Conservation (phyloP, 37 sponge, comb jelly and placozoan species). For the Beroe forskalii region DNA sequence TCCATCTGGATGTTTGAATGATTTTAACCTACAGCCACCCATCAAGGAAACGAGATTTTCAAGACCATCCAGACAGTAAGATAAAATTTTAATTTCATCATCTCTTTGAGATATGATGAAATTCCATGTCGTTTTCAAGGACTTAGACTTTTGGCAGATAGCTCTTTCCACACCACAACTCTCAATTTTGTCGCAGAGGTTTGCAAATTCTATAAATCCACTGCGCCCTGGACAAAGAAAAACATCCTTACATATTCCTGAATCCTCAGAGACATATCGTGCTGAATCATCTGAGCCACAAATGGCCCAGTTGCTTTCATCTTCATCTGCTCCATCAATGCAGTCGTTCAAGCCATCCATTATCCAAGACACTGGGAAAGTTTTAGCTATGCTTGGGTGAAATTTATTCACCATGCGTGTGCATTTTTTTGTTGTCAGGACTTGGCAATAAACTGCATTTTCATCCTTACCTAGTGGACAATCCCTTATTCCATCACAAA, state of each 20-base stretch:
- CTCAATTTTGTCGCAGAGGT: neutral
- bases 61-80: neutral
- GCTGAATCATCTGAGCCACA: neutral
- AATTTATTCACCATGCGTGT: neutral
- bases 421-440: neutral
- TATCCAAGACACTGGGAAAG: neutral
- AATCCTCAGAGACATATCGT: neutral
- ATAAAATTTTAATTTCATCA: neutral
- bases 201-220: neutral
- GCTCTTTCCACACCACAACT: neutral
- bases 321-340: neutral
- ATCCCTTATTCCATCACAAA: neutral
- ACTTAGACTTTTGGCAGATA: neutral
- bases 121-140: neutral
- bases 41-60: neutral
- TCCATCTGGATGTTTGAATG: neutral
- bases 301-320: neutral
- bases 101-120: neutral
- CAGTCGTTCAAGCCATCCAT: conserved; percentile 1
- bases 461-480: neutral
- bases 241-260: neutral
- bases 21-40: neutral
- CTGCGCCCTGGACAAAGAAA: neutral
- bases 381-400: no score
- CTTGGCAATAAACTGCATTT: neutral